Percentiles rank a stretch among this genome's conserved stretches.
These are phyloP conservation scores for Pteruthius melanotis DNA, from an alignment of 2,113 vertebrate genomes.

Conservation along the genomic window DNA sequence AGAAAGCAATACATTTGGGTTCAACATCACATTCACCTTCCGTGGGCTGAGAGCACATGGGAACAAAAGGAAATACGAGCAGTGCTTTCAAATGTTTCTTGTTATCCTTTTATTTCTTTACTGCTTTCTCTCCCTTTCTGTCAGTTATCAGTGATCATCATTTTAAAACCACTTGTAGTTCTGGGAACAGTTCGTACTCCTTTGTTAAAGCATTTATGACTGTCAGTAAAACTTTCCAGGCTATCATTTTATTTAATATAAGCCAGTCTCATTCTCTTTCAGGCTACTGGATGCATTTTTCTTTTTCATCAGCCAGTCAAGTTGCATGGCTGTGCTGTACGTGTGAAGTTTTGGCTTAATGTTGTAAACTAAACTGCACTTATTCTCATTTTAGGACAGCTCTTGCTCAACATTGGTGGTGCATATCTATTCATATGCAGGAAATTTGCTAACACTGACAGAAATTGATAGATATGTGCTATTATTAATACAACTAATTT, in stretches of 20 bases:
- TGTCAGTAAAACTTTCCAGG: conserved; percentile 31
- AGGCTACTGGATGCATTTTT: background rate
- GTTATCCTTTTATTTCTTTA: conserved; percentile 34
- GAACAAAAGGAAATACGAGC: conserved; percentile 7
- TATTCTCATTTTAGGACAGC: background rate
- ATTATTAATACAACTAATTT: background rate
- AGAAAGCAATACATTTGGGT: conserved; percentile 18
- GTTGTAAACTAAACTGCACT: background rate
- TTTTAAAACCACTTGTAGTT: conserved; percentile 27
- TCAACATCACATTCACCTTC: conserved; percentile 40
- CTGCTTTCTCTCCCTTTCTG: conserved; percentile 28
- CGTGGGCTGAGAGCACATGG: background rate
- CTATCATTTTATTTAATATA: conserved; percentile 20
- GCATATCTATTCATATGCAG: background rate
- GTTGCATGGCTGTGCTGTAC: background rate
- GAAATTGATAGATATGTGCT: background rate
- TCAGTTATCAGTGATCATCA: conserved; percentile 28
- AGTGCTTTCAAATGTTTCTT: conserved; percentile 36
- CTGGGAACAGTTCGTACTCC: background rate
- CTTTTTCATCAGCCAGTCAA: background rate
- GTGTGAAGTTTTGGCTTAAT: background rate
- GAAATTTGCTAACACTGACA: background rate
- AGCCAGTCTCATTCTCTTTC: background rate
- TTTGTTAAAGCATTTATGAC: conserved; percentile 43
- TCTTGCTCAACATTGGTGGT: background rate